Evolutionary conservation across 1,140 invertebrate species (phyloP).

Genomic region (Eciton burchellii): DNA sequence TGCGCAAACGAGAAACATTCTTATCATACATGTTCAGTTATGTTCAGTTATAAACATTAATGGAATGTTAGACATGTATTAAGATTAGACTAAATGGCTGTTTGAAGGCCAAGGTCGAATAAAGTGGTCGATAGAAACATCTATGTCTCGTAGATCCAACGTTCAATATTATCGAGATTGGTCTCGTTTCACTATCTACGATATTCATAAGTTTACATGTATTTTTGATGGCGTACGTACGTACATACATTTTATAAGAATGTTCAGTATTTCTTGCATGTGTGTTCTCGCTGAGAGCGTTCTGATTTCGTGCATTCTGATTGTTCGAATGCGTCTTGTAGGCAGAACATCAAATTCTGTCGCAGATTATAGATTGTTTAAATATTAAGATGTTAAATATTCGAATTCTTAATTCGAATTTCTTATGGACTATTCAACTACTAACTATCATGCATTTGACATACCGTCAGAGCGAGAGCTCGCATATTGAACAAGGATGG

Average conservation of each 20-base stretch:
- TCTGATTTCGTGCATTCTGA: no score
- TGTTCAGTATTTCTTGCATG: no score
- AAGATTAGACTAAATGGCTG: not conserved
- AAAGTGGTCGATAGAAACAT: slow-evolving; percentile 11
- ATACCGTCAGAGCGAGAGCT: slow-evolving; percentile 82
- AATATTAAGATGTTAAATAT: not conserved
- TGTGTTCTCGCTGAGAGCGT: no score
- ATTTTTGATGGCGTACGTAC: not conserved
- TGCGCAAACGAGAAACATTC: not conserved
- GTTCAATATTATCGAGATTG: not conserved
- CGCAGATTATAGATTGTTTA: not conserved
- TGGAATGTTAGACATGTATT: not conserved
- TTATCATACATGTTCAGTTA: not conserved
- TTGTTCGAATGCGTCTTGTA: slow-evolving; percentile 2
- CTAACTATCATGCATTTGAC: slow-evolving; percentile 60
- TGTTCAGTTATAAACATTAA: not conserved
- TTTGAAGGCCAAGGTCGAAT: slow-evolving; percentile 19
- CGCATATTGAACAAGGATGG: slow-evolving; percentile 86
- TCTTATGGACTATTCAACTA: slow-evolving; percentile 13
- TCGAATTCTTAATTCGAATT: no score
- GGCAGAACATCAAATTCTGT: not conserved
- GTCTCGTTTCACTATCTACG: not conserved
- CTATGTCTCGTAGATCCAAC: not conserved
- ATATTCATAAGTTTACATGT: not conserved
- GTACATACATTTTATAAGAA: no score